Conservation (phyloP, 2,888 invertebrate species). For the Notodonta dromedarius region DNA sequence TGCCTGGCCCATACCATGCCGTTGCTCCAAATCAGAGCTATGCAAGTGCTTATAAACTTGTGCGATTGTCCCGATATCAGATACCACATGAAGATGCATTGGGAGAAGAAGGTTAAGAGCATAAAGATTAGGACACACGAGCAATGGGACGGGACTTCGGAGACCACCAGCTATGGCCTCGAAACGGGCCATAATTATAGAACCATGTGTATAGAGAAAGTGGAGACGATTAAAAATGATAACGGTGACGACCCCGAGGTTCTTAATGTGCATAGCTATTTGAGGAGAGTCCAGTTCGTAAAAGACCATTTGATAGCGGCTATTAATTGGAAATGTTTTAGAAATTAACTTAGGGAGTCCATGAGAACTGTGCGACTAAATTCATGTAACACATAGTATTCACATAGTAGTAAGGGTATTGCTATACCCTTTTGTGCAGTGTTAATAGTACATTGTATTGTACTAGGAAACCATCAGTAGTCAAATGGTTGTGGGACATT, state of each 20-base stretch:
- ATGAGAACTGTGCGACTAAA: neutral
- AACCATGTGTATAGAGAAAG: slow-evolving; percentile 64
- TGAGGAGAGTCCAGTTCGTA: slow-evolving; percentile 45
- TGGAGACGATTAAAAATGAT: slow-evolving; percentile 67
- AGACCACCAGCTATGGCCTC: slow-evolving; percentile 56
- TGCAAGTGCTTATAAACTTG: slow-evolving; percentile 71
- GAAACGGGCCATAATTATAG: slow-evolving; percentile 70
- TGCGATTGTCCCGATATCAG: slow-evolving; percentile 74
- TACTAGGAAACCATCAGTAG: too few species aligned
- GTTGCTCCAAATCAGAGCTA: slow-evolving; percentile 56
- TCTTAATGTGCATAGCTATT: slow-evolving; percentile 68
- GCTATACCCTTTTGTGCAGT: too few species aligned
- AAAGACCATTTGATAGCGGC: slow-evolving; percentile 60
- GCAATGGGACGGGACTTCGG: slow-evolving; percentile 68
- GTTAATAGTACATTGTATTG: too few species aligned
- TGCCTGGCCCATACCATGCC: slow-evolving; percentile 55
- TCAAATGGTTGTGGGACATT: too few species aligned
- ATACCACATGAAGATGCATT: slow-evolving; percentile 55
- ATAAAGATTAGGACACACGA: slow-evolving; percentile 62
- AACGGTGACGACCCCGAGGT: slow-evolving; percentile 57
- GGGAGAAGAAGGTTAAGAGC: slow-evolving; percentile 48
- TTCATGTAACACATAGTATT: too few species aligned
- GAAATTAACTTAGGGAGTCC: slow-evolving; percentile 31
- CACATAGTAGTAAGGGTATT: too few species aligned
- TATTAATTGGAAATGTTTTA: slow-evolving; percentile 62